Evolutionary conservation across 2,888 invertebrate genomes (phyloP).

Genomic region (Eilema caniola): DNA sequence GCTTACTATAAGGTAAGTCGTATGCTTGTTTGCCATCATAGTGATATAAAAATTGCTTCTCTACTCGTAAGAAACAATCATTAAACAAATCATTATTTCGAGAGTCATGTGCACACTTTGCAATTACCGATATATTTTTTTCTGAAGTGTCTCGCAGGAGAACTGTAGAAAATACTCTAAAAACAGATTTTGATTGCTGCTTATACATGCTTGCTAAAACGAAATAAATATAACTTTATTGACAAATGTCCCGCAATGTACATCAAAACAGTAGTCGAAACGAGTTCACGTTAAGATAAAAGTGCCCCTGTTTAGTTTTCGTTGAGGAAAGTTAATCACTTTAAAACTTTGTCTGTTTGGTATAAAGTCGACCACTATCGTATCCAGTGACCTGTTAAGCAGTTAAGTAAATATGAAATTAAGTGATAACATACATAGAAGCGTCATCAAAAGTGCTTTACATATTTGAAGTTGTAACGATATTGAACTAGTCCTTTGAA

Average conservation of each 20-base stretch:
- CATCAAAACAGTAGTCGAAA: not conserved
- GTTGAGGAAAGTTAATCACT: not conserved
- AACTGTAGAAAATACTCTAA: not conserved
- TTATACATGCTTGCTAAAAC: not conserved
- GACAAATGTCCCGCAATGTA: not conserved
- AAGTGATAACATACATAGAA: not conserved
- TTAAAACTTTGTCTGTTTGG: not conserved
- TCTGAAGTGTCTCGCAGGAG: no score
- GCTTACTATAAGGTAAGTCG: no score
- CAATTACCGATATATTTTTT: no score
- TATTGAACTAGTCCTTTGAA: no score
- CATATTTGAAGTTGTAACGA: not conserved
- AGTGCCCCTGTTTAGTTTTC: not conserved
- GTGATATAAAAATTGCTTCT: no score
- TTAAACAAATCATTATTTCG: no score
- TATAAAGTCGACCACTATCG: not conserved
- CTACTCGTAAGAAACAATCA: no score
- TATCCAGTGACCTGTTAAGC: constrained; percentile 4
- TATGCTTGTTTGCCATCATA: no score
- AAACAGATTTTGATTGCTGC: not conserved
- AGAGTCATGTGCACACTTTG: no score
- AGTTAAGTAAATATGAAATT: not conserved
- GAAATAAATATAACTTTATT: not conserved
- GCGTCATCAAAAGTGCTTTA: not conserved
- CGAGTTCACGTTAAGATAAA: not conserved